A percentile compares a stretch with the other conserved stretches of the same genome.
These are phyloP conservation scores for Diarsia mendica DNA, from an alignment of 2,888 invertebrate genomes.

Conservation along the genomic window DNA sequence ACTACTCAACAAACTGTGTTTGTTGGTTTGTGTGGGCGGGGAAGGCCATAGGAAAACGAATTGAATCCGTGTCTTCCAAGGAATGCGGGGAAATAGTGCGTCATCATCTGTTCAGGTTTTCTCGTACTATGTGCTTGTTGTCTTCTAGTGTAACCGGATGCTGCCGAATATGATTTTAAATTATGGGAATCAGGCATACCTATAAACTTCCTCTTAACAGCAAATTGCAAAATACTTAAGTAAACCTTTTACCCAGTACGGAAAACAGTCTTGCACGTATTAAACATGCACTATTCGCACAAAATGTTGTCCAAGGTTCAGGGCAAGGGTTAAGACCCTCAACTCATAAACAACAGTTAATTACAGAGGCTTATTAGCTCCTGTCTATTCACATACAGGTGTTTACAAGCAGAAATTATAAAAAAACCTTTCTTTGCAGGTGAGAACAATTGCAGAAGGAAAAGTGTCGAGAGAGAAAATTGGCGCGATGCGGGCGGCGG, in stretches of 20 bases:
- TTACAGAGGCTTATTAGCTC: background rate
- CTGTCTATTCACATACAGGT: background rate
- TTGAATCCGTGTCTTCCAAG: background rate
- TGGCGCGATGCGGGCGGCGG: constrained; percentile 85
- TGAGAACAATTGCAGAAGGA: constrained; percentile 71
- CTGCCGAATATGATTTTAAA: background rate
- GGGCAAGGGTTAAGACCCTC: background rate
- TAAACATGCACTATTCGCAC: no score
- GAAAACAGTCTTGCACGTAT: no score
- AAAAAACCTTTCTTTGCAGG: constrained; percentile 70
- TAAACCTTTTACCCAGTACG: background rate
- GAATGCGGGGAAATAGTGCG: background rate
- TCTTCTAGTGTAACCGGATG: background rate
- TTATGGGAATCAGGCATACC: background rate
- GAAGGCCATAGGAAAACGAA: background rate
- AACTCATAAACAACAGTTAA: background rate
- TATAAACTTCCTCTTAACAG: background rate
- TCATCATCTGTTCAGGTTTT: background rate
- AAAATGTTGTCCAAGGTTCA: background rate
- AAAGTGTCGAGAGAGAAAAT: constrained; percentile 70
- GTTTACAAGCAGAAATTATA: background rate
- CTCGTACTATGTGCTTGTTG: background rate
- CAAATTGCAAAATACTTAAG: background rate
- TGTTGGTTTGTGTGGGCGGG: constrained; percentile 2
- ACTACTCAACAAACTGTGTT: constrained; percentile 22